Evolutionary conservation across 2,113 vertebrate species (phyloP), one percentile per base, ranked within the genome.

Genomic region (Balaeniceps rex): DNA sequence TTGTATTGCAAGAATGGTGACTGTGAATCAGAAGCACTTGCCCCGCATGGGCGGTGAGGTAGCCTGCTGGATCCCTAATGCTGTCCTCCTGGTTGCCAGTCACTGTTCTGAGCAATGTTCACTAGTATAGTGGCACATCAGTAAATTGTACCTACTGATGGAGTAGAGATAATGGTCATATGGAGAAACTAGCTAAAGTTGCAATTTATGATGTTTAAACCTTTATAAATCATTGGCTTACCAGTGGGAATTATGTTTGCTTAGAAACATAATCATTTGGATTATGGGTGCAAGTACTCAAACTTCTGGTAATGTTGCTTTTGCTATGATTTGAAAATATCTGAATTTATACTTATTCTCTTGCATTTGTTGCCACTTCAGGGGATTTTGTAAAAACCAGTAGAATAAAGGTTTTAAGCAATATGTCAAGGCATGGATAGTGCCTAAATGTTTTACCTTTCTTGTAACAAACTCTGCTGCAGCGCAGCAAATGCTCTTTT

Each of bases 161-260:
- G 83, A 12, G 76, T 12, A 55, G 46, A 34, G 25, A 26, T 4
- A 64, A 49, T 26, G 68, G 23, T 14, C 52, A 9, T 49, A 2
- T 1, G 23, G 47, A 36, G n/a, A 34, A 19, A 38, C 42, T 11
- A 26, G 18, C 57, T 34, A 29, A 34, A 87, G 68, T 0, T 31
- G 54, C 28, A 7, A 0, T 16, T 61, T 57, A 2, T 0, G 0
- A 0, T 7, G n/a, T 36, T 54, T 52, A 80, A 84, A 51, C 13
- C n/a, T 83, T 61, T 19, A 14, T 47, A 57, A 36, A 18, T 18
- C 15, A 11, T 44, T 52, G 34, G 7, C 4, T 57, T 36, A 42
- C 7, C 10, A 9, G 7, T 52, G 76, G 64, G 29, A 88, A 58
- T 88, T 44, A 21, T 10, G 5, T 70, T 69, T 66, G 18, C 28